phyloP scores from a whole-genome alignment of 2,113 vertebrate genomes.

The Progne subis region DNA sequence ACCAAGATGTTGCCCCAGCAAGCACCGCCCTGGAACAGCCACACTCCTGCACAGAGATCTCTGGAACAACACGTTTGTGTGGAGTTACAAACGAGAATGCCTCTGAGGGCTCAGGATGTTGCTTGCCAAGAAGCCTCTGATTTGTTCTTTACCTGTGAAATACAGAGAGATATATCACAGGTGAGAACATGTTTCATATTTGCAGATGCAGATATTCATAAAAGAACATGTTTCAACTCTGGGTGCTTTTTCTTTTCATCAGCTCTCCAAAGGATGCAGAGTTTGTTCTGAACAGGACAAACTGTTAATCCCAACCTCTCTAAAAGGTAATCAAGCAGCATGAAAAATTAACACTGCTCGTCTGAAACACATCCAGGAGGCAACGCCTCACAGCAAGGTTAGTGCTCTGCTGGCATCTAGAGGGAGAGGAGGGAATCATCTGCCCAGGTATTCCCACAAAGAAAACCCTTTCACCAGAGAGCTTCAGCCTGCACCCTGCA shows the following conservation, averaged over 20 bases:
- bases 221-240: background rate
- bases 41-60: accelerated
- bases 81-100: background rate
- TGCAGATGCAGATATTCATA: background rate
- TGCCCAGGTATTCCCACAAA: background rate
- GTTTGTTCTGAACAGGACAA: background rate
- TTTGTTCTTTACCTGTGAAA: background rate
- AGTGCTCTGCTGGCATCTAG: slow-evolving; percentile 51
- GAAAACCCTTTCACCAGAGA: background rate
- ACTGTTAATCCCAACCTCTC: background rate
- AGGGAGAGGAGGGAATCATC: slow-evolving; percentile 22
- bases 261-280: background rate
- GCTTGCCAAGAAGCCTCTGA: background rate
- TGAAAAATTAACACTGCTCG: background rate
- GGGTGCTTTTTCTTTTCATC: background rate
- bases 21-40: background rate
- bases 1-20: accelerated
- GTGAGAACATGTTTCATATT: background rate
- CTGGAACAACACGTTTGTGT: background rate
- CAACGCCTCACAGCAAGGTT: background rate
- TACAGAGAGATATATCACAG: background rate
- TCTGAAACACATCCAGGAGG: background rate
- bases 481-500: background rate
- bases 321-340: background rate
- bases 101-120: background rate